A percentile compares a stretch with the other conserved stretches of the same genome.
These are phyloP conservation scores for Tragelaphus eurycerus DNA, from an alignment of 2,797 vertebrate genomes.

Conservation along the genomic window DNA sequence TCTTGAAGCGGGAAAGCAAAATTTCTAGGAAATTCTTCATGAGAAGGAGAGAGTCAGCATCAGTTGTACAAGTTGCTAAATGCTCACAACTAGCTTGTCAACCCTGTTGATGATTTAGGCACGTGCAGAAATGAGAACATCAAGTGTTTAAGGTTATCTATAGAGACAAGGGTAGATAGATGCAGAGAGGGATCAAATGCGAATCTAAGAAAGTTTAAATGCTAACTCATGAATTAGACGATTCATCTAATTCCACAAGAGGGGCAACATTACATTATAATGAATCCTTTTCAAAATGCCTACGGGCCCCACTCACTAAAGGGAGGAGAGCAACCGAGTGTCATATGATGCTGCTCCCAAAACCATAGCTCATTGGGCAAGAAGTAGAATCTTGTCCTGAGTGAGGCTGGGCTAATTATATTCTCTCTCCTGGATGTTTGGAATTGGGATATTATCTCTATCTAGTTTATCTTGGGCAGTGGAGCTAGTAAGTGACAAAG, in stretches of 20 bases:
- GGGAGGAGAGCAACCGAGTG: background rate
- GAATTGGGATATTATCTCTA: background rate
- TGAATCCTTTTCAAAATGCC: background rate
- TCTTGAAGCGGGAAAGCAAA: constrained; percentile 27
- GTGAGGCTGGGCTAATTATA: background rate
- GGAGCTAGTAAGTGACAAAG: background rate
- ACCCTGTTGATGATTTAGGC: constrained; percentile 11
- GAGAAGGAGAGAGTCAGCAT: background rate
- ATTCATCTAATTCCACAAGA: background rate
- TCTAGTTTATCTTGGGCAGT: background rate
- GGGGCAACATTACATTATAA: background rate
- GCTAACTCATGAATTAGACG: background rate
- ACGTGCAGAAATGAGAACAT: constrained; percentile 30
- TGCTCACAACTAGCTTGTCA: background rate
- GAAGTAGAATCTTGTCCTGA: background rate
- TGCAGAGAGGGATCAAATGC: constrained; percentile 10
- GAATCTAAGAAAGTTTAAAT: background rate
- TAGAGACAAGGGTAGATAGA: constrained; percentile 23
- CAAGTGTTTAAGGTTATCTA: constrained; percentile 20
- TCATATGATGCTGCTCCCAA: background rate
- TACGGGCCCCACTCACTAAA: background rate
- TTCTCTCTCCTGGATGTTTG: background rate
- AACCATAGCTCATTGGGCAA: background rate
- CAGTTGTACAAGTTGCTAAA: background rate
- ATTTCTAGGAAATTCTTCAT: constrained; percentile 50